Percentiles rank a stretch among this genome's conserved stretches.
Evolutionary conservation across 2,113 vertebrate species (phyloP).

Genomic region (pig (Sus scrofa)): DNA sequence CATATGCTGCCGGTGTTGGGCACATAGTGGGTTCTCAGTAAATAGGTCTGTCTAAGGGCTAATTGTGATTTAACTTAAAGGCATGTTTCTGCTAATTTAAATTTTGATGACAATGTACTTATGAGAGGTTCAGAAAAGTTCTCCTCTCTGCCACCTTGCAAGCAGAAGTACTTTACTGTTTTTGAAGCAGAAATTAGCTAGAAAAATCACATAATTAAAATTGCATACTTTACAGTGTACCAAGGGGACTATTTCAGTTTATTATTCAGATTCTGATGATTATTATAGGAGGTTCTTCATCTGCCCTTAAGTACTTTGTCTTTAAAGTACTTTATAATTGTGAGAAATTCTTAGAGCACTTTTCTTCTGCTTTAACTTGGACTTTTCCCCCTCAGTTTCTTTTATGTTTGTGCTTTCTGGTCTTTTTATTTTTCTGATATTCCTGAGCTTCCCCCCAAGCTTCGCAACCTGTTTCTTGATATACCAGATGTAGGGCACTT

Average conservation of each 20-base stretch:
- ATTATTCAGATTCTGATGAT: constrained; percentile 78
- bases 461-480: constrained; percentile 36
- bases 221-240: constrained; percentile 73
- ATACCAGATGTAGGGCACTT: neutral
- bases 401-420: constrained; percentile 49
- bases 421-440: constrained; percentile 55
- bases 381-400: neutral
- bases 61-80: constrained; percentile 71
- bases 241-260: constrained; percentile 71
- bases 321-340: constrained; percentile 81
- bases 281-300: constrained; percentile 79
- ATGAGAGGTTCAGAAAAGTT: constrained; percentile 79
- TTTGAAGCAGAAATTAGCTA: constrained; percentile 82
- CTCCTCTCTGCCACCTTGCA: constrained; percentile 77
- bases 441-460: constrained; percentile 11
- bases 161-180: constrained; percentile 81
- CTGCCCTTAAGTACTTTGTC: constrained; percentile 78
- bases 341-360: constrained; percentile 55
- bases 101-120: constrained; percentile 76
- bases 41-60: neutral
- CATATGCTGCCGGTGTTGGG: neutral
- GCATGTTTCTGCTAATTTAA: constrained; percentile 75
- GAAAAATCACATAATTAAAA: constrained; percentile 83
- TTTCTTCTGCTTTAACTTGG: constrained; percentile 52
- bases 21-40: constrained; percentile 51